Base-by-base conservation (phyloP, 1,140 invertebrate genomes). In the Zelostemma sp. region DNA sequence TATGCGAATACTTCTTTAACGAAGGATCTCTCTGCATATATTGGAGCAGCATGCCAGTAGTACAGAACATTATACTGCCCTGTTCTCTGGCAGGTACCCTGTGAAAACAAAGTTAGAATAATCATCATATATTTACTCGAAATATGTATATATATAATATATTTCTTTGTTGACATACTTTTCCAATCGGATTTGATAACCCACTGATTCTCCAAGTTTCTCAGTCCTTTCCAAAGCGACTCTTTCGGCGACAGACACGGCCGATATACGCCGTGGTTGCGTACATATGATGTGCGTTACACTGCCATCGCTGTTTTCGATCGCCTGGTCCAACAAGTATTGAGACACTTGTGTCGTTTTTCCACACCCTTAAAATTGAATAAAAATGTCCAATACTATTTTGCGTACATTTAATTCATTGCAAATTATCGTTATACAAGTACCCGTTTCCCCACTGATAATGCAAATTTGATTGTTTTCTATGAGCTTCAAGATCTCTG, bases 181-280 rank as follows among this genome's bases (percentile, higher is more conserved):
- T 86, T 97, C 94, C 18, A 97, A 81, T 60, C 94, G 88, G 45
- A 96, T 95, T 75, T 92, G 90, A 86, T 93, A 97, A 3, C 95
- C 95, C 19, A 95, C 89, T 51, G 90, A 90, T 58, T 80, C 75
- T 14, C 95, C 94, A 50, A 97, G 80, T 9, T 64, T 79, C 78
- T 99, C 96, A 35, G 85, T 88, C 73, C 95, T 87, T 84, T 97
- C 96, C 41, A 88, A 86, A 1, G 95, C 93, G 9, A 97, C 94
- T 82, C 95, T 88, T 75, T 93, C 90, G 8, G 96, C 94, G 18
- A 97, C 89, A 1, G 95, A 92, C 35, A 97, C 94, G 1, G 97
- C 96, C 54, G 94, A 95, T 58, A 99, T 97, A 57, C 97, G 88
- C 60, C 97, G 87, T 0, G 97, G 97, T 85, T 98, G 96, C 0